Base-by-base conservation (phyloP, 2,797 vertebrate species). In the Adelosebastes latens region DNA sequence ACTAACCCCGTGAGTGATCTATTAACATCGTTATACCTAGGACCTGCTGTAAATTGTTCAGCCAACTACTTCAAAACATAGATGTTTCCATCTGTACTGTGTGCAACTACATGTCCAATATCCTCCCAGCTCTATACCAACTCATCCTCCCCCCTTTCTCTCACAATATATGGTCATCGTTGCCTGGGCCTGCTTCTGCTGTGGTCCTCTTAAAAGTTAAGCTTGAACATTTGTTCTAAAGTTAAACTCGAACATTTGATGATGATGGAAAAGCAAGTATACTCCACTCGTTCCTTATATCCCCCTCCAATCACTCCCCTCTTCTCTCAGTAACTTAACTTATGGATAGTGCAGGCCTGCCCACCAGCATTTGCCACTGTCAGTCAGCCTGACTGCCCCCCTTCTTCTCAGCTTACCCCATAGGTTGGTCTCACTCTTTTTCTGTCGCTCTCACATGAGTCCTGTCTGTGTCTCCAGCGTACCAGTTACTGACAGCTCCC, bases 331-430 rank as follows among this genome's bases (percentile, higher is more conserved):
- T 84, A 87, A 76, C 89, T 82, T 92, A 89, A 93, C 90, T 92
- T 94, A 94, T 93, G 93, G 91, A 94, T 89, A 83, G 89, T 86
- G 86, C 88, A 83, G 88, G 88, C 92, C 90, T 86, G 85, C 90
- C 91, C 87, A 89, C 83, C 77, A 92, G 73, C 96, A 96, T 88
- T 88, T 96, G 96, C 89, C 92, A 91, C 95, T 96, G 96, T 96
- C 96, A 95, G 82, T 96, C 96, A 96, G 34, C 69, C 66, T 59
- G 66, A 86, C 80, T 88, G 82, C 88, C 88, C 91, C 91, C 90
- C 86, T 84, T 86, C 93, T 87, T 95, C 94, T 96, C 93, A 89
- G 93, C 94, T 95, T 95, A 95, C 95, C 90, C 93, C 92, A 91
- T 90, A 91, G 94, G 93, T 93, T 92, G 91, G 87, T 92, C 91